phyloP scores from a whole-genome alignment of 2,888 invertebrate genomes.

The Drosophila mettleri region DNA sequence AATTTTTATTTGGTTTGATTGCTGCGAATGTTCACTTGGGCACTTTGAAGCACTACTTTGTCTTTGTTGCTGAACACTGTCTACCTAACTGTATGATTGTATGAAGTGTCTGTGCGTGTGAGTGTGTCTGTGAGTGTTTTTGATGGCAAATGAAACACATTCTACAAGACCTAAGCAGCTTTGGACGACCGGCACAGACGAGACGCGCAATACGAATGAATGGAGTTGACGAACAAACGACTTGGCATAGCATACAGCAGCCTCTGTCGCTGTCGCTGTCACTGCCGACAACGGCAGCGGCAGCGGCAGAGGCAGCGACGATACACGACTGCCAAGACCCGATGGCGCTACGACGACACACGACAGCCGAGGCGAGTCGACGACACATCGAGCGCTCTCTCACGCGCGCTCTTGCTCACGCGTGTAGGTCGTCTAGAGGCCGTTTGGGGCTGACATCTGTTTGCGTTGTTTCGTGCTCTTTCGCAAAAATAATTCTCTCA shows the following conservation, averaged over 20 bases:
- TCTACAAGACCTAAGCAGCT: slow-evolving; percentile 21
- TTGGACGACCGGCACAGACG: slow-evolving; percentile 70
- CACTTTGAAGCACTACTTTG: slow-evolving; percentile 51
- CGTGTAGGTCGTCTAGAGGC: slow-evolving; percentile 84
- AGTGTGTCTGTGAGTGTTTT: slow-evolving; percentile 9
- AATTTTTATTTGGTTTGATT: slow-evolving; percentile 30
- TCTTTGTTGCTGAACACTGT: slow-evolving; percentile 57
- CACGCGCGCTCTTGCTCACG: slow-evolving; percentile 53
- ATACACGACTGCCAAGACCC: slow-evolving; percentile 4
- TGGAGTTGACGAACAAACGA: slow-evolving; percentile 69
- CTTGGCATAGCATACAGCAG: slow-evolving; percentile 41
- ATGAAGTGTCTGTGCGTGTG: slow-evolving; percentile 15
- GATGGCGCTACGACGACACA: slow-evolving; percentile 12
- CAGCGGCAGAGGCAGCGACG: neutral
- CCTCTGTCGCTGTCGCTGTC: slow-evolving; percentile 14
- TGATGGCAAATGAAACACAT: slow-evolving; percentile 16
- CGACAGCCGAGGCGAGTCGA: slow-evolving; percentile 9
- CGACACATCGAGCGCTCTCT: slow-evolving; percentile 19
- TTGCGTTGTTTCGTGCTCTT: slow-evolving; percentile 20
- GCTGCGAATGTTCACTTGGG: slow-evolving; percentile 41
- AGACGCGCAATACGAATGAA: slow-evolving; percentile 80
- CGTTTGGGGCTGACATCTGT: slow-evolving; percentile 61
- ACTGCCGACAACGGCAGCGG: slow-evolving; percentile 6
- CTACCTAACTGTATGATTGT: slow-evolving; percentile 20
- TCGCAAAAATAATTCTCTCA: slow-evolving; percentile 18